These are phyloP conservation scores for Phalacrocorax carbo DNA, from an alignment of 2,113 vertebrate genomes.

Conservation along the genomic window DNA sequence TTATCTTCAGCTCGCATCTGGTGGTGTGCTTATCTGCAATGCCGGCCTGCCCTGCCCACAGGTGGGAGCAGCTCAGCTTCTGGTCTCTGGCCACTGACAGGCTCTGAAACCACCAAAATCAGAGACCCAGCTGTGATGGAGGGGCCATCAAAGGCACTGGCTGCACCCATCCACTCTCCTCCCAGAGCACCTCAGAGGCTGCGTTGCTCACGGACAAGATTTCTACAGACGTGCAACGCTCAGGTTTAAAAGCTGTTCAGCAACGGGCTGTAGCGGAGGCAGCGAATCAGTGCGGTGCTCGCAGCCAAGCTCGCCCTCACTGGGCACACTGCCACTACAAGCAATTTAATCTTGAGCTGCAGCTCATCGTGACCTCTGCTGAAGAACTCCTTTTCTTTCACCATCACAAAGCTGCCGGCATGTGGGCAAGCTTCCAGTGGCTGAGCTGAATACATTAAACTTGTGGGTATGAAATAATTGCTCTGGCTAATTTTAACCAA, in stretches of 20 bases:
- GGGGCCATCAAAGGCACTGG: fast-evolving
- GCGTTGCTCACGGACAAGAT: fast-evolving
- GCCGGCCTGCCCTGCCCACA: background rate
- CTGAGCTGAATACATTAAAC: background rate
- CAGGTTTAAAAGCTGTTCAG: background rate
- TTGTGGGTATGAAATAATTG: slow-evolving; percentile 40
- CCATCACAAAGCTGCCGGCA: background rate
- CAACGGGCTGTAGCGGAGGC: background rate
- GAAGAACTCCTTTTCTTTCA: slow-evolving; percentile 47
- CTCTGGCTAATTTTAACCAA: slow-evolving; percentile 58
- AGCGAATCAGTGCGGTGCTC: background rate
- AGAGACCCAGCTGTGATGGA: background rate
- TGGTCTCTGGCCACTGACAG: background rate
- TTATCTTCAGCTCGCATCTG: background rate
- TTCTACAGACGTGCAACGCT: background rate
- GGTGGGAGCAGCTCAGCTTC: background rate
- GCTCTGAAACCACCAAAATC: background rate
- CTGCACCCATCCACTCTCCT: background rate
- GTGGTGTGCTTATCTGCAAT: background rate
- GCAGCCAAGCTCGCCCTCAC: background rate
- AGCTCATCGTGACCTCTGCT: slow-evolving; percentile 38
- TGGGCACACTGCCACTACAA: background rate
- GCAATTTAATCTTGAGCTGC: slow-evolving; percentile 55
- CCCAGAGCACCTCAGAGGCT: background rate
- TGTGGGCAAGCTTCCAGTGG: slow-evolving; percentile 16